phyloP scores from a whole-genome alignment of 2,113 vertebrate species.

The Osmerus eperlanus region DNA sequence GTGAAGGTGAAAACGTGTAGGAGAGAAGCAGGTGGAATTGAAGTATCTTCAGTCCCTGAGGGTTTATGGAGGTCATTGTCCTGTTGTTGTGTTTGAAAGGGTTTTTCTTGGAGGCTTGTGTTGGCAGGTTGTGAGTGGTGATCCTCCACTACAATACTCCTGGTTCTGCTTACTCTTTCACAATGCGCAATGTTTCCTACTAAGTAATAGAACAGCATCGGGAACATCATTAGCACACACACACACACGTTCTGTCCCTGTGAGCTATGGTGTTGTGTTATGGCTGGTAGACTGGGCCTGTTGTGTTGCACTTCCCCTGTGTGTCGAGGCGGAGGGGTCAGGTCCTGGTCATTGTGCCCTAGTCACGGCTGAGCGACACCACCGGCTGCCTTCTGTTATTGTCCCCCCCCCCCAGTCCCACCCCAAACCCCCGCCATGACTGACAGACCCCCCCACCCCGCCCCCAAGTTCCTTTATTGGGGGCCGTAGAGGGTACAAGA shows the following conservation, averaged over 20 bases:
- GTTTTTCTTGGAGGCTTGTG: not conserved
- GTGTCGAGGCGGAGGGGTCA: constrained; percentile 64
- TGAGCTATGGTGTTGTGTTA: constrained; percentile 29
- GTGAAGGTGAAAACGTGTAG: too few species aligned
- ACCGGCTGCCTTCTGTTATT: constrained; percentile 71
- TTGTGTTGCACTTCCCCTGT: constrained; percentile 31
- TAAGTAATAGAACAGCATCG: too few species aligned
- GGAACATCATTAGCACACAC: not conserved
- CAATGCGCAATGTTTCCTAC: too few species aligned
- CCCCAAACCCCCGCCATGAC: constrained; percentile 40
- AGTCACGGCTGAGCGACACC: constrained; percentile 71
- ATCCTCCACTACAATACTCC: too few species aligned
- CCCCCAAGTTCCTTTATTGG: constrained; percentile 65
- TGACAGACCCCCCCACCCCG: constrained; percentile 70
- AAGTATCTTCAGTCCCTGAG: too few species aligned
- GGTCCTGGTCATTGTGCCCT: constrained; percentile 69
- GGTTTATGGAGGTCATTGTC: not conserved
- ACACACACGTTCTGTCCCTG: not conserved
- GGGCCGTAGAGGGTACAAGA: constrained; percentile 50
- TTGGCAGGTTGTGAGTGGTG: too few species aligned
- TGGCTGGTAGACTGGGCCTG: constrained; percentile 36
- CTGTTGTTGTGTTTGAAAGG: not conserved
- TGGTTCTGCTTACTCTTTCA: too few species aligned
- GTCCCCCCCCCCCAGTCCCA: constrained; percentile 40
- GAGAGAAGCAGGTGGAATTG: too few species aligned